Evolutionary conservation across 1,140 invertebrate genomes (phyloP), one percentile per base, ranked within the genome.

Genomic region (Anthonomus grandis): DNA sequence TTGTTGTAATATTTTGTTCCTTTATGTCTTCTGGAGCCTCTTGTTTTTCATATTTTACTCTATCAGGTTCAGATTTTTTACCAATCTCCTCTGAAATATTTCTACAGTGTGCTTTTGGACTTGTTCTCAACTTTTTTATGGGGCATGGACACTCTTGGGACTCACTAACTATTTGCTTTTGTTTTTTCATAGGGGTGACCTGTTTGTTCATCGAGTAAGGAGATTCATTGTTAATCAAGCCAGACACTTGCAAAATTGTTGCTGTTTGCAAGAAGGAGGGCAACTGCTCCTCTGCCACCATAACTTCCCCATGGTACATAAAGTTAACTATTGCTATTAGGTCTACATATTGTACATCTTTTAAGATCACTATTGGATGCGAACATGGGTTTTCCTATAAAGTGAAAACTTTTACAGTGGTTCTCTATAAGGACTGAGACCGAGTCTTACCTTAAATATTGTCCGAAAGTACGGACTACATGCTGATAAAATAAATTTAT

Each of bases 361-460:
- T 87, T 38, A 90, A 70, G 61, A 90, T 88, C 39, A 90, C 84
- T 34, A 89, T 86, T 21, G 88, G 89, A 79, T 91, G 89, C 58
- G 87, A 84, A 74, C 88, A 91, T 9, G 88, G 89, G 76, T 89
- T 90, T 74, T 89, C 86, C 80, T 82, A 60, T 10, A 64, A 69
- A 61, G 45, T 54, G 48, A 41, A 45, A 44, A 24, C 24, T 15
- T 17, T 39, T 21, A 5, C 36, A 25, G 24, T 1, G 13, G 37
- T 21, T 48, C 19, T n/a, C n/a, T 38, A 23, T 18, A 42, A 42
- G 15, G 39, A 8, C 10, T 3, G 10, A 13, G 4, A 15, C 18
- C 10, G 13, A 8, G 18, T 2, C 31, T 48, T 68, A 77, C 76
- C 66, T 74, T 73, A 62, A 77, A 77, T 24, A 76, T 69, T 19